A percentile compares a stretch with the other conserved stretches of the same genome.
phyloP scores from a whole-genome alignment of 2,797 vertebrate species.

The Chiloscyllium punctatum region DNA sequence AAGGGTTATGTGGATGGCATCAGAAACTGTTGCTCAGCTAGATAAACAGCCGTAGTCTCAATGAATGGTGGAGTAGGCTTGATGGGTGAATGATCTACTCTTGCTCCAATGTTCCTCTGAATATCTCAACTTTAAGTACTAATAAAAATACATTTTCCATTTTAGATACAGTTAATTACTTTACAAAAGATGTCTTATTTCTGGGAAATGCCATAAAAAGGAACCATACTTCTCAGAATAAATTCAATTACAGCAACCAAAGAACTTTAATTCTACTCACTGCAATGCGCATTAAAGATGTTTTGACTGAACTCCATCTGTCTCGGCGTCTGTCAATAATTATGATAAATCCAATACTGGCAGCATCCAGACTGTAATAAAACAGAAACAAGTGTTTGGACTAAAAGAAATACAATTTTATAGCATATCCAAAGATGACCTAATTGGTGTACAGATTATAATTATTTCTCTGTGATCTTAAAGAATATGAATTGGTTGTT shows the following conservation, averaged over 20 bases:
- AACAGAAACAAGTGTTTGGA: constrained; percentile 41
- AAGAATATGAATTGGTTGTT: neutral
- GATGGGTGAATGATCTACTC: too few relatives aligned
- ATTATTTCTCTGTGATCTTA: neutral
- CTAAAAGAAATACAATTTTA: neutral
- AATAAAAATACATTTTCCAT: neutral
- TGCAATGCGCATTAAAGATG: constrained; percentile 83
- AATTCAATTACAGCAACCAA: neutral
- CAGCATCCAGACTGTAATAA: constrained; percentile 78
- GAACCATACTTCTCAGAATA: neutral
- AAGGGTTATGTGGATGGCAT: too few relatives aligned
- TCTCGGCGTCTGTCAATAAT: constrained; percentile 88
- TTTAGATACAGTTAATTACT: neutral
- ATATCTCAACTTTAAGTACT: neutral
- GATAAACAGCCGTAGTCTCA: too few relatives aligned
- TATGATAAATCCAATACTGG: constrained; percentile 88
- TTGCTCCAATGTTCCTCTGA: neutral
- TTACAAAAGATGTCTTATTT: neutral
- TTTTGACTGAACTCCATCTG: constrained; percentile 91
- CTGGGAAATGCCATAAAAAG: neutral
- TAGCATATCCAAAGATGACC: neutral
- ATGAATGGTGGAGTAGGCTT: too few relatives aligned
- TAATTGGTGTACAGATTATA: neutral
- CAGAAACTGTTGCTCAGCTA: too few relatives aligned
- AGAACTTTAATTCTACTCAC: constrained; percentile 52